Evolutionary conservation across 2,888 invertebrate genomes (phyloP), one percentile per base, ranked within the genome.

Genomic region (Habrosyne pyritoides): DNA sequence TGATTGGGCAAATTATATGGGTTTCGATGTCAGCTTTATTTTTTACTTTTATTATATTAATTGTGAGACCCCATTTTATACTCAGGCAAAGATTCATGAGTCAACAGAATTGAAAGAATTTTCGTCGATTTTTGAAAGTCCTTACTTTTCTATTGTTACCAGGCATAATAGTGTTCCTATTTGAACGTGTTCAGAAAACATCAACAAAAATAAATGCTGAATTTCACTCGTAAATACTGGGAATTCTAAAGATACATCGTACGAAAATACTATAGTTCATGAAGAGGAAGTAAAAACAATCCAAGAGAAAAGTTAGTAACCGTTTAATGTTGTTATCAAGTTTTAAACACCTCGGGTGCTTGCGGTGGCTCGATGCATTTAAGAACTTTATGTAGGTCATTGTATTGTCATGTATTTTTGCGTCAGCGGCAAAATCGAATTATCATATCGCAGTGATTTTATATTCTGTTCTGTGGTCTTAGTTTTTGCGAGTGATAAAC

Each of bases 311-410:
- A 73, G 69, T 70, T 69, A 64, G 56, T 60, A 55, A 66, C 70
- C 64, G 67, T 60, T 69, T 68, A 78, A 77, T 62, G 67, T 64
- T 55, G 60, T 77, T 73, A 79, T 72, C 64, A 66, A 73, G 70
- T 75, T 73, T 26, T 64, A 56, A 63, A 63, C 66, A 57, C 66
- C 68, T 28, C 18, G 64, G 71, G 72, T 57, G 61, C 63, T 66
- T 63, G 57, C 64, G 56, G 48, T 47, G 30, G 52, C 26, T 52
- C 48, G 51, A 56, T 51, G 53, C 53, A 54, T 50, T 54, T 55
- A 62, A 60, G 61, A 66, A 72, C 61, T 64, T 57, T 48, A 52
- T 21, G 18, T 52, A 59, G 55, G 54, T n/a, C n/a, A n/a, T n/a
- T n/a, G n/a, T n/a, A n/a, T n/a, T n/a, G n/a, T n/a, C n/a, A n/a